These are phyloP conservation scores for Ceyx margarethae DNA, from an alignment of 2,113 vertebrate species.

Conservation along the genomic window DNA sequence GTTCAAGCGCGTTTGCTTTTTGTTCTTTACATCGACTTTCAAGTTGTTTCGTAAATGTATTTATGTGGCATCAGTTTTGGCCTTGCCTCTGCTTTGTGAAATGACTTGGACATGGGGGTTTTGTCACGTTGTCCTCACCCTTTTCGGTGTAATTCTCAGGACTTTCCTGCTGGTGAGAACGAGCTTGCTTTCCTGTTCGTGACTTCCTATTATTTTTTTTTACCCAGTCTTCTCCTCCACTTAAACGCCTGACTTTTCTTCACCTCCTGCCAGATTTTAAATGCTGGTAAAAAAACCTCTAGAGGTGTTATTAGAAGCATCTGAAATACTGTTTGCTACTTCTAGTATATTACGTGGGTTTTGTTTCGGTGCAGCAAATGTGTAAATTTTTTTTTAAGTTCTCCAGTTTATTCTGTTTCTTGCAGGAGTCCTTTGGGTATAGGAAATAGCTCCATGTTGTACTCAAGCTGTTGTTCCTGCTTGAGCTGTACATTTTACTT, in stretches of 20 bases:
- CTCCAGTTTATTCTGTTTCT: background rate
- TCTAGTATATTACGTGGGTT: background rate
- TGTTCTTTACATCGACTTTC: background rate
- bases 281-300: background rate
- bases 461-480: background rate
- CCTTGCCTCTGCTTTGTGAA: background rate
- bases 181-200: slow-evolving; percentile 33
- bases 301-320: background rate
- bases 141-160: background rate
- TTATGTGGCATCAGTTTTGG: background rate
- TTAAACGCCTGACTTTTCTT: background rate
- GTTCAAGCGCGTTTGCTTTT: background rate
- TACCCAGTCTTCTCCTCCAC: background rate
- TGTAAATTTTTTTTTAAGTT: background rate
- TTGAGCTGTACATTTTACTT: background rate
- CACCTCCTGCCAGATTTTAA: background rate
- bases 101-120: background rate
- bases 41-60: background rate
- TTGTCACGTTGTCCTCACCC: background rate
- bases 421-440: background rate
- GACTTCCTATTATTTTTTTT: slow-evolving; percentile 35
- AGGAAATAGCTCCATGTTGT: background rate
- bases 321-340: background rate
- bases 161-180: background rate
- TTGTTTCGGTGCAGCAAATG: background rate